phyloP scores from a whole-genome alignment of 2,797 vertebrate genomes.

The Spea hammondii region DNA sequence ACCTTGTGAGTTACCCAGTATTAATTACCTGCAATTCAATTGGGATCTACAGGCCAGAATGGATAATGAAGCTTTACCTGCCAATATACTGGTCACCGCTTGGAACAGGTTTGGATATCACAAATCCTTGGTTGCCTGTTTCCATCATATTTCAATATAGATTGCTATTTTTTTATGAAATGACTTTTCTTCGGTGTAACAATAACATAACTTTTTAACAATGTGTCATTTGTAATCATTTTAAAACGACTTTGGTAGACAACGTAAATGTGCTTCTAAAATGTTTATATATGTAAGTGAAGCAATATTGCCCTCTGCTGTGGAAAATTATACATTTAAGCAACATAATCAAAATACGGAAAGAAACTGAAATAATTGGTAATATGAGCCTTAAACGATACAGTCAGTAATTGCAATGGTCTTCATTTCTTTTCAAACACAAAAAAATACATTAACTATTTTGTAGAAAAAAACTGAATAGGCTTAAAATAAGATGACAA shows the following conservation, averaged over 20 bases:
- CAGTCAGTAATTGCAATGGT: no score
- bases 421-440: no score
- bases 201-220: no score
- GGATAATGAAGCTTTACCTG: no score
- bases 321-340: no score
- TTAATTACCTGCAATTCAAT: conserved; percentile 37
- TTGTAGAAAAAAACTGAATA: no score
- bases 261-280: not conserved
- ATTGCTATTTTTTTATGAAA: conserved; percentile 64
- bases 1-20: conserved; percentile 16
- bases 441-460: no score
- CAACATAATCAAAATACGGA: no score
- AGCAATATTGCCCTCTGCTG: not conserved
- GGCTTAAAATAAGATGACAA: no score
- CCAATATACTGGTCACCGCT: not conserved
- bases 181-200: conserved; percentile 45
- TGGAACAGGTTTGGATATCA: conserved; percentile 8
- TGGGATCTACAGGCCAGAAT: not conserved
- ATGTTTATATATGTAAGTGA: not conserved
- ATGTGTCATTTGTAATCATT: not conserved
- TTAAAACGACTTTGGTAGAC: no score
- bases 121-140: conserved; percentile 61
- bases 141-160: conserved; percentile 41
- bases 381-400: no score
- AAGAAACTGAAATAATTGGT: no score